A percentile compares a stretch with the other conserved stretches of the same genome.
phyloP scores from a whole-genome alignment of 2,797 vertebrate species.

The Enteromius argenteus region DNA sequence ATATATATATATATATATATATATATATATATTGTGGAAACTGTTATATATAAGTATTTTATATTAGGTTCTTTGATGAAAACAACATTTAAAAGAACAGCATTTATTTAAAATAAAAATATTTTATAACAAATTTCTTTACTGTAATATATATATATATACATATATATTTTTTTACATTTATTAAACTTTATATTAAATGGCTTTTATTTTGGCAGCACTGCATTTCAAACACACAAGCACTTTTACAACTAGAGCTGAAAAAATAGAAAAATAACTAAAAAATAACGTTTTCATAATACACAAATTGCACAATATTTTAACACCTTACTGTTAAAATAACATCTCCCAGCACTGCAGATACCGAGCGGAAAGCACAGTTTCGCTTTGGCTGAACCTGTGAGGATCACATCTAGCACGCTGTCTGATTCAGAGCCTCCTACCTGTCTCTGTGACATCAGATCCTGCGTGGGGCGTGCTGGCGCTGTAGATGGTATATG shows the following conservation, averaged over 20 bases:
- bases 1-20: background rate
- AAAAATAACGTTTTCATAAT: background rate
- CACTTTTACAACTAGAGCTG: background rate
- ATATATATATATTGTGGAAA: background rate
- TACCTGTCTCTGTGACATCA: slow-evolving; percentile 44
- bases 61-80: background rate
- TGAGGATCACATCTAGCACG: slow-evolving; percentile 33
- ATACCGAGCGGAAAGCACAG: background rate
- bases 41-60: background rate
- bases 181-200: background rate
- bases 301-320: background rate
- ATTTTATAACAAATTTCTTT: background rate
- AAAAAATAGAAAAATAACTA: background rate
- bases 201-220: background rate
- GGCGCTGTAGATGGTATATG: slow-evolving; percentile 48
- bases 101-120: background rate
- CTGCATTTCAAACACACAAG: background rate
- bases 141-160: too few species aligned
- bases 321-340: slow-evolving; percentile 20
- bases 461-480: slow-evolving; percentile 39
- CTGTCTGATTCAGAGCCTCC: slow-evolving; percentile 48
- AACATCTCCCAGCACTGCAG: background rate
- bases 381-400: background rate
- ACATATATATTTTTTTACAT: background rate
- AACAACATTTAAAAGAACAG: background rate